These are phyloP conservation scores for Danaus melanippus DNA, from an alignment of 1,140 invertebrate genomes.

Conservation along the genomic window DNA sequence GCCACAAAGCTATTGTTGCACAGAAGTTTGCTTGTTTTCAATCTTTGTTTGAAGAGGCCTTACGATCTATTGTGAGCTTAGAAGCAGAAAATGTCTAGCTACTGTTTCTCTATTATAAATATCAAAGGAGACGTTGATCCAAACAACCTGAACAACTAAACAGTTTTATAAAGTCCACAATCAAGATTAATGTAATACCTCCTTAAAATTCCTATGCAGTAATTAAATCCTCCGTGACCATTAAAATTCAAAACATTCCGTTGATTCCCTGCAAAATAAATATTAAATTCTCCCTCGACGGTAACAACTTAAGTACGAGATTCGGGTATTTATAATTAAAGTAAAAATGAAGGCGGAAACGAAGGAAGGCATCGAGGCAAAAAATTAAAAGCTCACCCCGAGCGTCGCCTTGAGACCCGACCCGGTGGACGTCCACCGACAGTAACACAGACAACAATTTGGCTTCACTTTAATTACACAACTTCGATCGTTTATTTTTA, in stretches of 20 bases:
- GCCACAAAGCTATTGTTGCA: conserved; percentile 24
- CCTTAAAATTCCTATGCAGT: too few relatives aligned
- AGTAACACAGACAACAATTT: too few relatives aligned
- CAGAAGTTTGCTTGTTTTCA: conserved; percentile 17
- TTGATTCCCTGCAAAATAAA: too few relatives aligned
- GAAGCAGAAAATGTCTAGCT: not conserved
- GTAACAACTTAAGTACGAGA: conserved; percentile 30
- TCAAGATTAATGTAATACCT: not conserved
- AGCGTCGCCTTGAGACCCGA: conserved; percentile 18
- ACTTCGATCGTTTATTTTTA: too few relatives aligned
- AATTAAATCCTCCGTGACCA: too few relatives aligned
- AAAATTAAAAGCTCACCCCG: conserved; percentile 51
- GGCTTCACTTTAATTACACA: too few relatives aligned
- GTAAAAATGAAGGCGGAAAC: conserved; percentile 39
- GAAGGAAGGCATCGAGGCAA: conserved; percentile 36
- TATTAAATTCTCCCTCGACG: conserved; percentile 6
- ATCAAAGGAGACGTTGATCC: too few relatives aligned
- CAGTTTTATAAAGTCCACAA: conserved; percentile 4
- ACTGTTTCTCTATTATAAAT: too few relatives aligned
- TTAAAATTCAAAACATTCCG: too few relatives aligned
- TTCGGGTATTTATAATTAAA: conserved; percentile 52
- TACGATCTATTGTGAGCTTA: conserved; percentile 7
- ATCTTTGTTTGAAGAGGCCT: conserved; percentile 12
- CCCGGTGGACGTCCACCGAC: not conserved
- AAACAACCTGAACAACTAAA: not conserved